Evolutionary conservation across 2,797 vertebrate species (phyloP), one percentile per base, ranked within the genome.

Genomic region (Falco naumanni): DNA sequence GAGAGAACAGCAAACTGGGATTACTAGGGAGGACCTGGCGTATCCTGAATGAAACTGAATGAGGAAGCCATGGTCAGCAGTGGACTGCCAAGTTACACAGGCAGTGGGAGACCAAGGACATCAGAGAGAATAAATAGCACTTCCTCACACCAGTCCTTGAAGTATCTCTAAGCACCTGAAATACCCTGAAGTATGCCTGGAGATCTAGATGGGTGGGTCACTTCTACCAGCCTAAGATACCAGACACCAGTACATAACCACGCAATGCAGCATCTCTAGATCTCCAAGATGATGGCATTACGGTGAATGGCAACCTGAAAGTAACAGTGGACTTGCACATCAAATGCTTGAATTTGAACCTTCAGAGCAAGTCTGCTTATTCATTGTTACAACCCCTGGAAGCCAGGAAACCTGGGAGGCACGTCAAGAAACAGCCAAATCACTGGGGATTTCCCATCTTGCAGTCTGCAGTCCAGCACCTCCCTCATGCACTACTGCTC

Each of bases 401-500:
- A 72, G 15, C 13, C 29, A 5, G n/a, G 47, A 89, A 82, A 82
- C 17, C 7, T 33, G 21, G 8, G 14, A 86, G 15, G 8, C 13
- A 69, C 90, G 25, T 3, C 7, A 87, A 85, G 26, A 74, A 76
- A 24, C 9, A 31, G 39, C 6, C 4, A 4, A 50, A 76, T 54
- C 43, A 39, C 10, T 11, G 21, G 33, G 17, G 8, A 65, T 47
- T 65, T 89, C 28, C 29, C 59, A 66, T 41, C 31, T 37, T 47
- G 24, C n/a, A 51, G 26, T 2, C 12, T 68, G 20, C 16, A 76
- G 17, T 24, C 25, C 20, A 76, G 3, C 3, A 4, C 69, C 28
- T 65, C 56, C 33, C 21, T 82, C 60, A 39, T 0, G 0, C 6
- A 22, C 3, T 8, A 5, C 22, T 25, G 28, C 21, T 78, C 45